phyloP scores from a whole-genome alignment of 2,888 invertebrate species.

The Gryllus longicercus region DNA sequence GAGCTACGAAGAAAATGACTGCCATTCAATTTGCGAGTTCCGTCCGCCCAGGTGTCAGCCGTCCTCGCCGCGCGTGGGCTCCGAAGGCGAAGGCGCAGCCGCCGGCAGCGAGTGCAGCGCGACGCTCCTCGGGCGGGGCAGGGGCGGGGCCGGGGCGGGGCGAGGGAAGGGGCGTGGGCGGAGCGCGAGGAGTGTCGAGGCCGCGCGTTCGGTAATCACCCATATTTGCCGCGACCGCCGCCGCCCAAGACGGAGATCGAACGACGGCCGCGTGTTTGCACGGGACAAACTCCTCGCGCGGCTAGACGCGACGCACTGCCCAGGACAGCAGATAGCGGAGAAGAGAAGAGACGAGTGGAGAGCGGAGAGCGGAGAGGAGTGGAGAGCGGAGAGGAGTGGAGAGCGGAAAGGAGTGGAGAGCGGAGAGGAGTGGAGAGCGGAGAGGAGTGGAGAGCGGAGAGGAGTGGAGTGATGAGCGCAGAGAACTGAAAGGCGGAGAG shows the following conservation, averaged over 20 bases:
- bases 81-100: no score
- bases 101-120: no score
- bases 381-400: neutral
- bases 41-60: no score
- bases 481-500: no score
- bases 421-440: neutral
- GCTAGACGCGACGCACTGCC: neutral
- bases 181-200: neutral
- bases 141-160: no score
- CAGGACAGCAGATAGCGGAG: neutral
- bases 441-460: no score
- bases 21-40: no score
- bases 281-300: neutral
- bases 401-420: neutral
- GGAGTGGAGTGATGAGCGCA: no score
- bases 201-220: neutral
- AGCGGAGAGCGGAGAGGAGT: neutral
- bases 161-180: neutral
- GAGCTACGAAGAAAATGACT: no score
- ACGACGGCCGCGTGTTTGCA: neutral
- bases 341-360: neutral
- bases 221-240: slow-evolving; percentile 17
- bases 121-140: neutral
- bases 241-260: neutral
- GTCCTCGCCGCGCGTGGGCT: no score